Conservation (phyloP, 2,888 invertebrate genomes). For the Cryptosula pallasiana region DNA sequence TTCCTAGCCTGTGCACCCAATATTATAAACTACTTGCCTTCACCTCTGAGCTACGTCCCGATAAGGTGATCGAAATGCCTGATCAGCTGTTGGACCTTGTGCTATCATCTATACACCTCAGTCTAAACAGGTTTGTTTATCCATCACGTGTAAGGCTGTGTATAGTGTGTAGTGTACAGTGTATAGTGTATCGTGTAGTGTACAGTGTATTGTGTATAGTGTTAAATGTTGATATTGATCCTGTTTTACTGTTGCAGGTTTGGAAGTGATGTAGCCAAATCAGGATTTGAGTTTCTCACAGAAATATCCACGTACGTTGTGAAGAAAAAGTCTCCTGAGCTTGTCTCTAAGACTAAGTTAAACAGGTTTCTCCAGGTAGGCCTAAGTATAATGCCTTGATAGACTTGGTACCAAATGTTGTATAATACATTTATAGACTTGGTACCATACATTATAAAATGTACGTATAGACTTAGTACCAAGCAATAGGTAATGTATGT, state of each 20-base stretch:
- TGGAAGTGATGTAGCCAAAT: constrained; percentile 41
- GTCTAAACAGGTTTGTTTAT: constrained; percentile 38
- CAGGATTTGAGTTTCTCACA: constrained; percentile 42
- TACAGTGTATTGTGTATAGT: too few relatives aligned
- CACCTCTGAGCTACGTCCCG: constrained; percentile 64
- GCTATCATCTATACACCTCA: constrained; percentile 46
- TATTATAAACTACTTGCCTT: constrained; percentile 64
- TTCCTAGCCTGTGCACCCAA: constrained; percentile 64
- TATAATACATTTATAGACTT: too few relatives aligned
- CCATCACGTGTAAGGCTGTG: neutral
- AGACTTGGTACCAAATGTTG: too few relatives aligned
- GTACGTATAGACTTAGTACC: too few relatives aligned
- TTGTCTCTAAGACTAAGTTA: constrained; percentile 33
- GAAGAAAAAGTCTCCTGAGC: constrained; percentile 13
- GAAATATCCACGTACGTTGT: constrained; percentile 37
- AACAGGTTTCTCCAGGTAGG: constrained; percentile 44
- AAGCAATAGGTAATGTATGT: neutral
- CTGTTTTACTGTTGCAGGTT: too few relatives aligned
- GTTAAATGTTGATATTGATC: too few relatives aligned
- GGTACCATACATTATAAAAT: too few relatives aligned
- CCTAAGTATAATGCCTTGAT: neutral
- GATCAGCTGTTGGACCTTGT: constrained; percentile 43
- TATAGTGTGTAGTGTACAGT: too few relatives aligned
- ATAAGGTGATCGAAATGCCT: constrained; percentile 57
- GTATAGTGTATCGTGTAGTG: too few relatives aligned